Evolutionary conservation across 2,113 vertebrate genomes (phyloP).

Genomic region (Vombatus ursinus): DNA sequence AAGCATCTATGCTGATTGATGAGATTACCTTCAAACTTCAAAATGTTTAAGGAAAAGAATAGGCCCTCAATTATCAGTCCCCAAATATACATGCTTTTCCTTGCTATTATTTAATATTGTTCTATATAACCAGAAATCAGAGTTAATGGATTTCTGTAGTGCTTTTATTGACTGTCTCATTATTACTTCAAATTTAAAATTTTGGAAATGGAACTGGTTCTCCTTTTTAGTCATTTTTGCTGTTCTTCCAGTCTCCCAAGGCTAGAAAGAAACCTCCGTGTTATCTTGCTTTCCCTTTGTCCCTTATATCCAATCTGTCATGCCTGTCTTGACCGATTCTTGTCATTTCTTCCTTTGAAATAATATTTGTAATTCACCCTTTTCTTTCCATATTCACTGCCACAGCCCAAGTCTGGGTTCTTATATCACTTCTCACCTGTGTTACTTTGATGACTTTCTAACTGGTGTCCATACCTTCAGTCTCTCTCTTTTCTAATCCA

Average conservation of each 20-base stretch:
- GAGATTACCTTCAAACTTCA: neutral
- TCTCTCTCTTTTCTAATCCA: neutral
- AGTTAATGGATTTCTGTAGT: neutral
- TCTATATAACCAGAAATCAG: neutral
- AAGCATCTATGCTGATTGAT: neutral
- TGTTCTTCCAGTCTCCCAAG: neutral
- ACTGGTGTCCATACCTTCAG: neutral
- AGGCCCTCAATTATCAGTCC: neutral
- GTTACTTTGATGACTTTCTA: neutral
- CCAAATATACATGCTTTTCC: neutral
- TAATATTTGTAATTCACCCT: neutral
- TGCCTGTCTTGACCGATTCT: slow-evolving; percentile 2
- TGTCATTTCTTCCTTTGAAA: slow-evolving; percentile 40
- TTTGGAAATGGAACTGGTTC: neutral
- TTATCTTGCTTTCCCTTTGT: neutral
- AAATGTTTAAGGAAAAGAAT: neutral
- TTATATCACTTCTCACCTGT: neutral
- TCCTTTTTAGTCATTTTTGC: neutral
- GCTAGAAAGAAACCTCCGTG: neutral
- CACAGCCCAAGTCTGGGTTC: fast-evolving
- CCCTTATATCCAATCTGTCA: neutral
- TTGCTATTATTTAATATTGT: neutral
- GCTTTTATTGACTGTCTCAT: neutral
- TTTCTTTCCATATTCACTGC: neutral
- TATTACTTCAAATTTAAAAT: neutral